A percentile compares a stretch with the other conserved stretches of the same genome.
Conservation (phyloP, 2,797 vertebrate species). For the Lophotriccus pileatus region DNA sequence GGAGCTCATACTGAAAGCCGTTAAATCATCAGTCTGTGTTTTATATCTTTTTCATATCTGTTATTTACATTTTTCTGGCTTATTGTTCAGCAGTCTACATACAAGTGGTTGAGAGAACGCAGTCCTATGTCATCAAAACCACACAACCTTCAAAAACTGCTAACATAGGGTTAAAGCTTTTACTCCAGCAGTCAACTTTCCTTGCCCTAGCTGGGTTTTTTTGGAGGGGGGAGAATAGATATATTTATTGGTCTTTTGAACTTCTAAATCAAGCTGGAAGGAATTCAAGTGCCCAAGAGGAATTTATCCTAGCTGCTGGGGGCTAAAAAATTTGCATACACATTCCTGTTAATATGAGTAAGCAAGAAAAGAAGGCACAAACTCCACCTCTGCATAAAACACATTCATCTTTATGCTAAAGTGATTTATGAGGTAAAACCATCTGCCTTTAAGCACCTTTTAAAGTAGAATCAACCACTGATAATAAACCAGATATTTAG, state of each 20-base stretch:
- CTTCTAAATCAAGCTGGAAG: background rate
- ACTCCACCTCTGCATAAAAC: background rate
- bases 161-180: background rate
- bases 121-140: background rate
- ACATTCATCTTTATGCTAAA: background rate
- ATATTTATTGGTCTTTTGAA: background rate
- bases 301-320: background rate
- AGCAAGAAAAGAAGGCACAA: background rate
- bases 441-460: background rate
- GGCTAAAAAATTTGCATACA: background rate
- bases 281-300: background rate
- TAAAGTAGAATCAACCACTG: background rate
- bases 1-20: background rate
- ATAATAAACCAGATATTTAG: background rate
- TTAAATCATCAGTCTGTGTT: background rate
- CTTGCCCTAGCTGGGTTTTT: background rate
- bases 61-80: background rate
- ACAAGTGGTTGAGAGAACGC: background rate
- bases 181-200: background rate
- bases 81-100: background rate
- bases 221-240: accelerated
- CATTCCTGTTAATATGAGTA: background rate
- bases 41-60: background rate
- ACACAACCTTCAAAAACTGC: background rate
- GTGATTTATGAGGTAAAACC: background rate